These are phyloP conservation scores for Danio tinwini DNA, from an alignment of 2,797 vertebrate species.

Conservation along the genomic window DNA sequence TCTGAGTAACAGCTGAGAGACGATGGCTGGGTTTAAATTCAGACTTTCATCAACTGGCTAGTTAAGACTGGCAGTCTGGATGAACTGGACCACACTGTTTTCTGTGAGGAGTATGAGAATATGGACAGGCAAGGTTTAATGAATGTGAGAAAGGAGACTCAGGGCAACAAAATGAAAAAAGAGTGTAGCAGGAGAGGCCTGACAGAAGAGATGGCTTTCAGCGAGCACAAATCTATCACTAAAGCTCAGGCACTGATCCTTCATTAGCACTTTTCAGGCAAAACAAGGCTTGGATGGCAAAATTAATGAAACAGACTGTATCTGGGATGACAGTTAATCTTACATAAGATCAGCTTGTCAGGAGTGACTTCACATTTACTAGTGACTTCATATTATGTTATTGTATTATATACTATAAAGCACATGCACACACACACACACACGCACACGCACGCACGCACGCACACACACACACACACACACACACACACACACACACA, in stretches of 20 bases:
- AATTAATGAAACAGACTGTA: background rate
- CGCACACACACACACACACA: too few species aligned
- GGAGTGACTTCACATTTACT: background rate
- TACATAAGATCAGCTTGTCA: background rate
- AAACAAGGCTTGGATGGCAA: conserved; percentile 5
- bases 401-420: too few species aligned
- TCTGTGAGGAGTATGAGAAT: conserved; percentile 1
- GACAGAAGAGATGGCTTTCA: background rate
- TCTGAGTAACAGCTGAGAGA: conserved; percentile 11
- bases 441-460: too few species aligned
- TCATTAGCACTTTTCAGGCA: conserved; percentile 17
- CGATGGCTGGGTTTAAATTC: background rate
- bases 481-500: too few species aligned
- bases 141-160: background rate
- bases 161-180: background rate
- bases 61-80: conserved; percentile 33
- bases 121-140: background rate
- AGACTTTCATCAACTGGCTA: conserved; percentile 6
- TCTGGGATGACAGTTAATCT: background rate
- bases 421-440: too few species aligned
- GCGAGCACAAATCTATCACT: conserved; percentile 22
- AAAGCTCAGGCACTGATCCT: conserved; percentile 1
- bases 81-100: conserved; percentile 38
- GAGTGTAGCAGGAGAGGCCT: background rate
- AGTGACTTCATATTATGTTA: background rate